These are phyloP conservation scores for Dufourea novaeangliae DNA, from an alignment of 1,140 invertebrate genomes.

Conservation along the genomic window DNA sequence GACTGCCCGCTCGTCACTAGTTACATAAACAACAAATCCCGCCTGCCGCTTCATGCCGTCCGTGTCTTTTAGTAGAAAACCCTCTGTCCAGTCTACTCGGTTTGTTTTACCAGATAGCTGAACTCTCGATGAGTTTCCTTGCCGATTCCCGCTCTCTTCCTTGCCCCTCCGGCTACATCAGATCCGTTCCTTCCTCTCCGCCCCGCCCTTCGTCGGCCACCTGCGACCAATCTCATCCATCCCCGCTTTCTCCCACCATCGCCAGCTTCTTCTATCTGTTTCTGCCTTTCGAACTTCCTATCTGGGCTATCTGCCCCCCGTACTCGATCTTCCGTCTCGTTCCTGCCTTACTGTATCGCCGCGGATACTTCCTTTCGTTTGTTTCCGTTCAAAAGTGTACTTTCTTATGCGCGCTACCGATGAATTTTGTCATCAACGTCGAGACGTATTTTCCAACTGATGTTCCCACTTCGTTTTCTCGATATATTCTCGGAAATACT, in stretches of 20 bases:
- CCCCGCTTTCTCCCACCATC: neutral
- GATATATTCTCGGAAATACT: too few species aligned
- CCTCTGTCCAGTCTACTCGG: constrained; percentile 52
- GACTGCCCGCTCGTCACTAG: constrained; percentile 66
- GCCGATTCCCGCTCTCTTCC: neutral
- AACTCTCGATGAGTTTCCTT: constrained; percentile 59
- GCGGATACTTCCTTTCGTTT: too few species aligned
- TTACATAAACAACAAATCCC: constrained; percentile 70
- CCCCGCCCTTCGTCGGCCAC: neutral
- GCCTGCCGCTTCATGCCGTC: constrained; percentile 57
- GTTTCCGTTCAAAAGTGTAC: neutral
- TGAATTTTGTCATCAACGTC: too few species aligned
- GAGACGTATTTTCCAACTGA: too few species aligned
- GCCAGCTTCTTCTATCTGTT: constrained; percentile 30
- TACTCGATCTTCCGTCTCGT: neutral
- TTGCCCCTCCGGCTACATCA: neutral
- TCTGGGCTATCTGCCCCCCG: constrained; percentile 13
- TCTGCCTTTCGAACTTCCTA: constrained; percentile 34
- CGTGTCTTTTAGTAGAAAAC: constrained; percentile 64
- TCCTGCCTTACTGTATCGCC: too few species aligned
- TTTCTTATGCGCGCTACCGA: too few species aligned
- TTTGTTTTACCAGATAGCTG: constrained; percentile 72
- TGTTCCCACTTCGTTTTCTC: too few species aligned
- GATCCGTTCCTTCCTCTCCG: constrained; percentile 14
- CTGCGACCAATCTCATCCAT: neutral